phyloP scores from a whole-genome alignment of 2,113 vertebrate species.

The Rhagologus leucostigma region DNA sequence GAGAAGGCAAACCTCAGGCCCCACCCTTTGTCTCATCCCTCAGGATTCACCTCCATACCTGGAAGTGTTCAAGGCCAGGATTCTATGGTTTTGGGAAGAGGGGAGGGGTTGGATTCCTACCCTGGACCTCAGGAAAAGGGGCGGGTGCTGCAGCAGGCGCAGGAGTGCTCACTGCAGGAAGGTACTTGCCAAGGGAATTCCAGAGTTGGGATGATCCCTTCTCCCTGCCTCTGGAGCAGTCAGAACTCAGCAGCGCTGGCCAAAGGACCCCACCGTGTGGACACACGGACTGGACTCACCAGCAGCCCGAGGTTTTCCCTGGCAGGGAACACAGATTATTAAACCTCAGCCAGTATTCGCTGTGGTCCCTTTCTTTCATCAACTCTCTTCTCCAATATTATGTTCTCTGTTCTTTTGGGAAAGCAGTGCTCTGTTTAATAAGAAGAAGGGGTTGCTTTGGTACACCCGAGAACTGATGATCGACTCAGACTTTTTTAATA shows the following conservation, averaged over 20 bases:
- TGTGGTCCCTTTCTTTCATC: neutral
- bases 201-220: neutral
- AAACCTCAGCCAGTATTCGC: neutral
- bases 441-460: neutral
- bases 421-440: neutral
- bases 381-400: constrained; percentile 31
- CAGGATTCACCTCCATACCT: neutral
- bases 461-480: neutral
- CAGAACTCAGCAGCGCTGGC: neutral
- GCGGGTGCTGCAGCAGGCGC: accelerated
- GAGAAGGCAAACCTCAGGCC: too few relatives aligned
- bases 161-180: accelerated
- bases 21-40: accelerated
- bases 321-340: neutral
- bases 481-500: constrained; percentile 42
- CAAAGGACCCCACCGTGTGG: accelerated
- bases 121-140: neutral
- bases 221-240: neutral
- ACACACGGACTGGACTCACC: accelerated
- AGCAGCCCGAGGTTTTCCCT: neutral
- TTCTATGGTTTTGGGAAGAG: accelerated
- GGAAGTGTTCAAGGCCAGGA: too few relatives aligned
- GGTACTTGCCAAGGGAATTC: accelerated
- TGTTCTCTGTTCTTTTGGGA: constrained; percentile 2
- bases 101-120: accelerated